Conservation (phyloP, 2,888 invertebrate genomes). For the Apotomis turbidana region DNA sequence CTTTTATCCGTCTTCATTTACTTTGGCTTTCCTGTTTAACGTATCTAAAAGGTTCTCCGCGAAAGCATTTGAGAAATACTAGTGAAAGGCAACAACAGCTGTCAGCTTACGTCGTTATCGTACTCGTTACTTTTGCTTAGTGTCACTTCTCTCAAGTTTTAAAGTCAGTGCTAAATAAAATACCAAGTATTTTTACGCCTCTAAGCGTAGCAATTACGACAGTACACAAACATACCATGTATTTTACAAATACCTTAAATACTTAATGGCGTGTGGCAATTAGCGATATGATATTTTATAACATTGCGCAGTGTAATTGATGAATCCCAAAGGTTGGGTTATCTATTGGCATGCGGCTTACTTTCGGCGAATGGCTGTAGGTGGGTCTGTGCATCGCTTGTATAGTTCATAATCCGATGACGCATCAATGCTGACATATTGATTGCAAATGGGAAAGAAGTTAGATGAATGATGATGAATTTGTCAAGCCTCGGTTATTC, state of each 20-base stretch:
- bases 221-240: conserved; percentile 6
- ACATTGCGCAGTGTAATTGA: conserved; percentile 10
- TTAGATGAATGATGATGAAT: neutral
- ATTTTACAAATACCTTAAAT: conserved; percentile 31
- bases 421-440: conserved; percentile 12
- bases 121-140: conserved; percentile 36
- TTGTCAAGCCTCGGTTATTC: too few species aligned
- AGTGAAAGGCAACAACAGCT: conserved; percentile 53
- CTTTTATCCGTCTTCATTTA: conserved; percentile 11
- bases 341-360: conserved; percentile 3
- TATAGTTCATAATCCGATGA: neutral
- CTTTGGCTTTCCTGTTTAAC: conserved; percentile 27
- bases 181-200: conserved; percentile 12
- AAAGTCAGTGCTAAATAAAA: conserved; percentile 14
- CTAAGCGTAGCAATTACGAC: conserved; percentile 6
- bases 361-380: neutral
- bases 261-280: conserved; percentile 36
- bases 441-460: conserved; percentile 23
- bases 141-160: conserved; percentile 28
- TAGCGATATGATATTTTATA: conserved; percentile 24
- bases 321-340: conserved; percentile 20
- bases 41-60: conserved; percentile 47
- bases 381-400: conserved; percentile 1
- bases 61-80: conserved; percentile 49
- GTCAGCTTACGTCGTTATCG: conserved; percentile 44